These are phyloP conservation scores for Plotosus lineatus DNA, from an alignment of 2,113 vertebrate species.

Conservation along the genomic window DNA sequence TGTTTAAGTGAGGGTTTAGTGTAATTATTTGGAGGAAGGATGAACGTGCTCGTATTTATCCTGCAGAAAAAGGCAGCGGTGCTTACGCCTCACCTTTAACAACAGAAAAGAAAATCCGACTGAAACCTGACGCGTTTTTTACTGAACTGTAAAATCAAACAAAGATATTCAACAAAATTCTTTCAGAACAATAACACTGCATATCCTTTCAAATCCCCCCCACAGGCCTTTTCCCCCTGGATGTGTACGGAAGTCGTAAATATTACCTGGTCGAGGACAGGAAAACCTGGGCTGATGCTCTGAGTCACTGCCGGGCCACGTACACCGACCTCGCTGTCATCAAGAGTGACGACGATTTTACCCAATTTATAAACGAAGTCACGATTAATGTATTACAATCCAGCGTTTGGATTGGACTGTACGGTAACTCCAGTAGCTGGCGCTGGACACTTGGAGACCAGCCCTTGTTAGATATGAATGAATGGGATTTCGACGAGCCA, in stretches of 20 bases:
- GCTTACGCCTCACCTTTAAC: background rate
- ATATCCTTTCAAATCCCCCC: background rate
- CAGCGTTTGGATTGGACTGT: background rate
- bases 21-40: background rate
- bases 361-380: background rate
- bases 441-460: slow-evolving; percentile 2
- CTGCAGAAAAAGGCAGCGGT: no score
- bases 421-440: background rate
- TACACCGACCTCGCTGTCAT: slow-evolving; percentile 4
- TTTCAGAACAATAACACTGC: no score
- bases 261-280: slow-evolving; percentile 23
- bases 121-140: no score
- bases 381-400: background rate
- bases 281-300: slow-evolving; percentile 28
- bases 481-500: background rate
- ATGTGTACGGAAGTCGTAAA: background rate
- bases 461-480: accelerated
- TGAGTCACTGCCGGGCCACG: background rate
- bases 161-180: background rate
- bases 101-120: no score
- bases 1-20: background rate
- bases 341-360: background rate
- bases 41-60: no score
- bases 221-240: slow-evolving; percentile 2
- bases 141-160: background rate